Percentiles rank a stretch among this genome's conserved stretches.
These are phyloP conservation scores for Rynchops niger DNA, from an alignment of 2,113 vertebrate species.

Conservation along the genomic window DNA sequence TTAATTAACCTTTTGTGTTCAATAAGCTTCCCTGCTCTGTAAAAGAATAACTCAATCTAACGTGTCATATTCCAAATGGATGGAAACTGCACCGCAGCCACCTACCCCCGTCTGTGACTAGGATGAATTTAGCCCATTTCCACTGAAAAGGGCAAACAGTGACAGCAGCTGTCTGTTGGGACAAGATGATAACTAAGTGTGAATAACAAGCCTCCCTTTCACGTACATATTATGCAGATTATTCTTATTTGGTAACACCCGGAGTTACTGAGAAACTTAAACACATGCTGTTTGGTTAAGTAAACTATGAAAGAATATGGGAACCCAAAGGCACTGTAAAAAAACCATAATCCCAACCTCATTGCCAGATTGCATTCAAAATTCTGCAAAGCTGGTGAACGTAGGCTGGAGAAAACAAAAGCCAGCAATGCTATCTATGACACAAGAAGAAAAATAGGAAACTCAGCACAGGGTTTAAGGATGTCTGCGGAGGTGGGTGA, in stretches of 20 bases:
- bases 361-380: slow-evolving; percentile 51
- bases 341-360: neutral
- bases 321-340: slow-evolving; percentile 13
- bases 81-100: neutral
- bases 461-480: slow-evolving; percentile 52
- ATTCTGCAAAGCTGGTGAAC: slow-evolving; percentile 12
- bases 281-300: slow-evolving; percentile 35
- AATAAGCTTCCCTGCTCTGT: neutral
- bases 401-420: slow-evolving; percentile 61
- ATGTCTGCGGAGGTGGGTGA: slow-evolving; percentile 64
- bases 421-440: slow-evolving; percentile 47
- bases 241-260: slow-evolving; percentile 53
- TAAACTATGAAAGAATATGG: slow-evolving; percentile 32
- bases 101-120: neutral
- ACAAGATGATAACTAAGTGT: slow-evolving; percentile 53
- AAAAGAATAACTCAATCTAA: neutral
- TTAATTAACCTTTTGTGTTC: neutral
- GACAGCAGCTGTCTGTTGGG: slow-evolving; percentile 54
- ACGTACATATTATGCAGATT: slow-evolving; percentile 46
- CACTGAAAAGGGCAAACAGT: slow-evolving; percentile 65
- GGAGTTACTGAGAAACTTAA: slow-evolving; percentile 34
- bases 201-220: slow-evolving; percentile 55
- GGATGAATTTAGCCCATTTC: slow-evolving; percentile 48
- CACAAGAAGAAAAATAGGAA: slow-evolving; percentile 47
- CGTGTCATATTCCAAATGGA: neutral